Evolutionary conservation across 2,888 invertebrate genomes (phyloP), one percentile per base, ranked within the genome.

Genomic region (Dorcus hopei): DNA sequence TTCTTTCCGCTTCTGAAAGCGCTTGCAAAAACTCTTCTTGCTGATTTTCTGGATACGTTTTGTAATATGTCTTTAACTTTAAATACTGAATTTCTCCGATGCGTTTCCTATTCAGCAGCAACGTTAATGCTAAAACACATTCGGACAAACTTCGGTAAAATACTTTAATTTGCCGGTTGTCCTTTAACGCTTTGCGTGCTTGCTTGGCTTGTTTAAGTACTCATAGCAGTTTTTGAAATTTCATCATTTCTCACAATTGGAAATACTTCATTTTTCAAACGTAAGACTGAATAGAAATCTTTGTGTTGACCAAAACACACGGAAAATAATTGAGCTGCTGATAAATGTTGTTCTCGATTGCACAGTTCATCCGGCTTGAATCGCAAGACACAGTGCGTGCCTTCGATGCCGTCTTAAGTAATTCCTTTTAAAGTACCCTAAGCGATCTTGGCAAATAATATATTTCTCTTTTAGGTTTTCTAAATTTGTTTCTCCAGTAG

Each of bases 51-150:
- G 55, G 38, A 40, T 14, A 16, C n/a, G 50, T 41, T 23, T 23
- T 52, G 23, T 41, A 26, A 42, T 61, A 61, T 8, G 52, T 58
- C 26, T 58, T 38, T 42, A 52, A 38, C 41, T 53, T 58, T 45
- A 60, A 26, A 41, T 55, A 62, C 47, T 66, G 62, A 40, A 66
- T 49, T 57, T 65, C 65, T 8, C 65, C 66, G 49, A 61, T 52
- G 5, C 64, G 50, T 55, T 63, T 65, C 39, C 66, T 23, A 38
- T 65, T 64, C 11, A 65, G 40, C 47, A 64, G 47, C 11, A 65
- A 26, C n/a, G 51, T 52, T 47, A 40, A 57, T 61, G 11, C 57
- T 26, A 64, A 54, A 19, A 61, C 47, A 16, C 58, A 52, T 45
- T 53, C 47, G 8, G 23, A 41, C 45, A 53, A 48, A 33, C 23